Evolutionary conservation across 2,797 vertebrate genomes (phyloP).

Genomic region (Zalophus californianus): DNA sequence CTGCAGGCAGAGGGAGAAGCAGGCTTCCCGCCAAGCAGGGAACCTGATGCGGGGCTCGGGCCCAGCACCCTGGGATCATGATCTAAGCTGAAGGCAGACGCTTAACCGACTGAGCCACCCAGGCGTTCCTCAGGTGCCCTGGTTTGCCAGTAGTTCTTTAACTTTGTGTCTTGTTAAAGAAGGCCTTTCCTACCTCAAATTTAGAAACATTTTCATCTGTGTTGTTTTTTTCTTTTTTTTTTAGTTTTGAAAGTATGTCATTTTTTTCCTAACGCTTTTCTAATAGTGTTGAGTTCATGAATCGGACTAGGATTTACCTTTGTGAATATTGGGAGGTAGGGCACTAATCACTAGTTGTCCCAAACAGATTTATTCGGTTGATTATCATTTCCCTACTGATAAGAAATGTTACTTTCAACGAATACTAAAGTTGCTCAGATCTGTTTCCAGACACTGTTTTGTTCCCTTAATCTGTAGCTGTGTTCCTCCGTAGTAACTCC

Average conservation of each 20-base stretch:
- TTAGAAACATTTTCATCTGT: background rate
- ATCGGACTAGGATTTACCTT: background rate
- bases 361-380: background rate
- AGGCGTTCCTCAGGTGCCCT: background rate
- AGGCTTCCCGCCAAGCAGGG: background rate
- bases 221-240: background rate
- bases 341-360: background rate
- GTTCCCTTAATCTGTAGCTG: background rate
- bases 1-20: background rate
- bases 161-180: background rate
- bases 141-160: background rate
- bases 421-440: background rate
- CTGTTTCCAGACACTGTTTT: background rate
- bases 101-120: background rate
- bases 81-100: background rate
- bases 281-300: background rate
- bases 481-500: background rate
- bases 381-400: background rate
- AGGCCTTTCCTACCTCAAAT: background rate
- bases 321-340: background rate
- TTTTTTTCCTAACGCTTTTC: conserved; percentile 20
- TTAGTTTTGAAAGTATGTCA: background rate
- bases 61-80: background rate
- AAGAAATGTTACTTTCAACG: no score
- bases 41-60: background rate